Evolutionary conservation across 2,113 vertebrate genomes (phyloP), one percentile per base, ranked within the genome.

Genomic region (Pseudorasbora parva): DNA sequence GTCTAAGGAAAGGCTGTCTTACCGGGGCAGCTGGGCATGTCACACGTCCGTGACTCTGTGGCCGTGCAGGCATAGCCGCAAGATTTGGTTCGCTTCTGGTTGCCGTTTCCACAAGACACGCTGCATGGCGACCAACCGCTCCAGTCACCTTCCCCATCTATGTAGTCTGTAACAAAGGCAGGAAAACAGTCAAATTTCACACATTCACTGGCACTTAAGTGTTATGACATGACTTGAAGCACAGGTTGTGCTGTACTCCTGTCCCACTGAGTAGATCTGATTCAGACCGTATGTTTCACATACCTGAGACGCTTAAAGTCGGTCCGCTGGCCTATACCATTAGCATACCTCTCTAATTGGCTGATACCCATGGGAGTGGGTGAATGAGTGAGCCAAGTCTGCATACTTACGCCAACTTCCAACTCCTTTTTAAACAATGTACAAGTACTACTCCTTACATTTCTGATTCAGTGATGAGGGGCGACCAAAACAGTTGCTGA

Each of bases 31-130:
- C 89, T 95, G 83, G 96, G 98, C 90, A 95, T 92, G 88, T 99
- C 98, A 21, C 98, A 99, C 0, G 96, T 98, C 19, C 97, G 94
- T 0, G 97, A 98, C 90, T 99, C 97, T 0, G 97, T 99, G 33
- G 97, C 97, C 0, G 96, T 99, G 85, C 98, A 99, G 25, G 98
- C 97, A 0, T 99, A 99, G 0, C 98, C 98, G 0, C 98, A 99
- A 8, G 97, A 96, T 79, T 97, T 85, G 0, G 95, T 99, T 81
- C 98, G 94, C 91, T 98, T 98, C 94, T 99, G 98, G 83, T 87
- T 99, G 64, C 98, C 98, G 0, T 96, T 94, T 5, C 97, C 96
- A 15, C 97, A 99, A 87, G 96, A 97, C 87, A 97, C 95, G 0
- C 97, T 98, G 87, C 98, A 99, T 1, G 90, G 88, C 9, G 97